Percentiles rank a stretch among this genome's conserved stretches.
phyloP scores from a whole-genome alignment of 2,888 invertebrate species.

The Sialis lutaria region DNA sequence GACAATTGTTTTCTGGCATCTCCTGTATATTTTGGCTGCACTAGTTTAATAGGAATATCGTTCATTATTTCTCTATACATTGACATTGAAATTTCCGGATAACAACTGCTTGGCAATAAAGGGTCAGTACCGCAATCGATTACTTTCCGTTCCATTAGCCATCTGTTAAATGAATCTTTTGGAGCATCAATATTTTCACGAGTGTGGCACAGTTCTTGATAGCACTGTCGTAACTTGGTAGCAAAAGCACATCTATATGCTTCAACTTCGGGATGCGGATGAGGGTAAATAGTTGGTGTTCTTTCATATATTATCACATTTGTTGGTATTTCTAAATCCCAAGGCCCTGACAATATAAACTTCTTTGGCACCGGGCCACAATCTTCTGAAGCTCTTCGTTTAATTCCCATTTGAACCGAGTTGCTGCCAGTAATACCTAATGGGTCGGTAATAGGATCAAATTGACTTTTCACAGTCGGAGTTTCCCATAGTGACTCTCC shows the following conservation, averaged over 20 bases:
- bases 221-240: constrained; percentile 73
- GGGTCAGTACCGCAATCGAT: constrained; percentile 70
- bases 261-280: constrained; percentile 90
- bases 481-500: constrained; percentile 97
- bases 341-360: constrained; percentile 76
- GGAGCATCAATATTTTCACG: constrained; percentile 90
- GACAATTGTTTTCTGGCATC: constrained; percentile 90
- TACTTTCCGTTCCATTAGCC: constrained; percentile 86
- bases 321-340: constrained; percentile 87
- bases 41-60: constrained; percentile 89
- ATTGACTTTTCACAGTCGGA: constrained; percentile 65
- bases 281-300: constrained; percentile 66
- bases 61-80: constrained; percentile 98
- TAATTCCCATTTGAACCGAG: constrained; percentile 30
- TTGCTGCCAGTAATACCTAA: constrained; percentile 50
- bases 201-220: constrained; percentile 86
- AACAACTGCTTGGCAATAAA: constrained; percentile 77
- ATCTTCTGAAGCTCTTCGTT: constrained; percentile 60
- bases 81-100: constrained; percentile 79
- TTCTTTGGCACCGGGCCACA: constrained; percentile 67
- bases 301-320: constrained; percentile 83
- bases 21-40: constrained; percentile 88
- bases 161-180: constrained; percentile 88
- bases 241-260: constrained; percentile 67
- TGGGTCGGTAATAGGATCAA: constrained; percentile 85